Evolutionary conservation across 2,888 invertebrate genomes (phyloP), one percentile per base, ranked within the genome.

Genomic region (Drosophila robusta): DNA sequence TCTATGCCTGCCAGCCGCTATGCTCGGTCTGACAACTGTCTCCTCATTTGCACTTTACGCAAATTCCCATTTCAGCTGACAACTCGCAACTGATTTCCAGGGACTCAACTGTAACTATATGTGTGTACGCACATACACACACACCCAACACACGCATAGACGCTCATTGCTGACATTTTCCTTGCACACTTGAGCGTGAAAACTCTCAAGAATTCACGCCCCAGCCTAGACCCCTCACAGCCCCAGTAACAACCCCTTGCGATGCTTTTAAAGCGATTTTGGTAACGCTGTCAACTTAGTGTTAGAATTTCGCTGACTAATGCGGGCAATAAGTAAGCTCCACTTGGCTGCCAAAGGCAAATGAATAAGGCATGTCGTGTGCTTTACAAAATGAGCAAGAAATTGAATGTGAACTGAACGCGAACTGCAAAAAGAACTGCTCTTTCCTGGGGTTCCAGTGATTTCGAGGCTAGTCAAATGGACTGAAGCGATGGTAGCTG

Each of bases 41-140:
- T 51, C 29, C 62, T 72, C 71, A 82, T 78, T 85, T 75, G 71
- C 85, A 78, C 71, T 78, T 71, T 74, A 52, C 68, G 36, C 54
- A 70, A 63, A 74, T 60, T 57, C 51, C 61, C 34, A 61, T 61
- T 68, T 69, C 39, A 55, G 57, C 50, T 66, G 80, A 58, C 76
- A 72, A 55, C 69, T 67, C 29, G 47, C 41, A 70, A 69, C 68
- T 49, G 78, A 81, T 87, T 80, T 65, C 36, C 60, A 49, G 54
- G 60, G 54, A 73, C 56, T 58, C 62, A 58, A 58, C 58, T 75
- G 57, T 61, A 45, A 24, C 69, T 63, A 75, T 71, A 67, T 69
- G 64, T 80, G 68, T 26, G 18, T 61, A 68, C 65, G 32, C 42
- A 16, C 49, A 29, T 39, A 55, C 34, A 22, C 38, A 24, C 44